phyloP scores from a whole-genome alignment of 1,140 invertebrate genomes.

The Drosophila funebris region DNA sequence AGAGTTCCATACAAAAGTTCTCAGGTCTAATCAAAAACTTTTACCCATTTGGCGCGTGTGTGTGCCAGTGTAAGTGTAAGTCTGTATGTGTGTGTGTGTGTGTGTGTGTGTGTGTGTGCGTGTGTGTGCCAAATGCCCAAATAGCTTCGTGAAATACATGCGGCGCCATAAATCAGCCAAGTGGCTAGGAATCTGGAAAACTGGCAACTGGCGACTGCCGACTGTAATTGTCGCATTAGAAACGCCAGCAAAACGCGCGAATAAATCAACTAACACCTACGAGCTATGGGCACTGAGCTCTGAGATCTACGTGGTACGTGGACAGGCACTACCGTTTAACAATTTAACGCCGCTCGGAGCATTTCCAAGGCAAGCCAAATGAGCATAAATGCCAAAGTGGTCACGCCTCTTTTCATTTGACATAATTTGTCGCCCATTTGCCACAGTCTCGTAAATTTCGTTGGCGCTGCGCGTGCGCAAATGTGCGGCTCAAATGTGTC shows the following conservation, averaged over 20 bases:
- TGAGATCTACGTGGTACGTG: too few relatives aligned
- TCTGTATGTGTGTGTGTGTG: background rate
- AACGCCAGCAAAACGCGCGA: slow-evolving; percentile 72
- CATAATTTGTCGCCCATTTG: slow-evolving; percentile 80
- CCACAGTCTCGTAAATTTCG: slow-evolving; percentile 63
- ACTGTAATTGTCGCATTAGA: slow-evolving; percentile 78
- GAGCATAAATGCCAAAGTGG: slow-evolving; percentile 70
- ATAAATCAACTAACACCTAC: slow-evolving; percentile 73
- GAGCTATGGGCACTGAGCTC: background rate
- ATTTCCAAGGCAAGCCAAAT: slow-evolving; percentile 43
- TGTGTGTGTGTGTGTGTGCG: slow-evolving; percentile 43
- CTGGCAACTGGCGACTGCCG: slow-evolving; percentile 45
- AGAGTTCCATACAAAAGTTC: slow-evolving; percentile 28
- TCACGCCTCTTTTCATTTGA: slow-evolving; percentile 76
- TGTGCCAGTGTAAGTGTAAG: too few relatives aligned
- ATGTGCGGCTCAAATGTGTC: slow-evolving; percentile 46
- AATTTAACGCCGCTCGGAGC: slow-evolving; percentile 56
- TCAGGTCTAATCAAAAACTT: slow-evolving; percentile 58
- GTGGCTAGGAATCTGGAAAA: slow-evolving; percentile 68
- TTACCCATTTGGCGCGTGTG: slow-evolving; percentile 42
- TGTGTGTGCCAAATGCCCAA: slow-evolving; percentile 74
- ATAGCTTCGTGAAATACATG: slow-evolving; percentile 68
- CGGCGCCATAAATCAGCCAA: slow-evolving; percentile 72
- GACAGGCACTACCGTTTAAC: slow-evolving; percentile 37
- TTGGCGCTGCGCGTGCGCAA: slow-evolving; percentile 66